Conservation (phyloP, 2,113 vertebrate species). For the Pygoscelis antarcticus region DNA sequence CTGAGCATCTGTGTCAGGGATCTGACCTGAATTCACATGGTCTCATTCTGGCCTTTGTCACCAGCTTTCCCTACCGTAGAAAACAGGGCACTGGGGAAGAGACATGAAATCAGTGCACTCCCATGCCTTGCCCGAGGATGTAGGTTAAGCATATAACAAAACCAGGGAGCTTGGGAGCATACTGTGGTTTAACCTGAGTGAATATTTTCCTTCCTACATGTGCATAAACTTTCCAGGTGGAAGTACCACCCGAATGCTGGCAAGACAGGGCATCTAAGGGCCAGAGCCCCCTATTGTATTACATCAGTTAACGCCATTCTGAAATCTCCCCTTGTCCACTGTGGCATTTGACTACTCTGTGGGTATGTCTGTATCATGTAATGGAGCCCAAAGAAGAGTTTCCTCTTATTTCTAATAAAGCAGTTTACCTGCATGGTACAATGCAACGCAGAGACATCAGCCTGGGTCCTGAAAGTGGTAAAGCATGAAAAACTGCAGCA, state of each 20-base stretch:
- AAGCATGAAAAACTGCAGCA: neutral
- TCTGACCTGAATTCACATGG: neutral
- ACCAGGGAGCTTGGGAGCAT: neutral
- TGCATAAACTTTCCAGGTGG: neutral
- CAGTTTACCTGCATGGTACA: neutral
- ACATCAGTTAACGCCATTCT: neutral
- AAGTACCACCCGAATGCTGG: neutral
- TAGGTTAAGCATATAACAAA: neutral
- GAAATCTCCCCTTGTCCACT: neutral
- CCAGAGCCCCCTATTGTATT: neutral
- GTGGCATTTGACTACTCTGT: neutral
- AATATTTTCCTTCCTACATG: neutral
- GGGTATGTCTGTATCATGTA: fast-evolving
- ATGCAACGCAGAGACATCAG: neutral
- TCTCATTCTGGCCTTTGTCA: neutral
- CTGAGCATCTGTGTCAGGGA: neutral
- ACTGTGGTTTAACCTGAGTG: neutral
- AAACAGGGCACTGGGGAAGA: neutral
- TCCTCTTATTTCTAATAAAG: neutral
- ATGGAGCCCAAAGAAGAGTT: neutral
- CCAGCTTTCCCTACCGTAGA: neutral
- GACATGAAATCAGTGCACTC: neutral
- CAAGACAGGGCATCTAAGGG: neutral
- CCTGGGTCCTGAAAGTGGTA: neutral
- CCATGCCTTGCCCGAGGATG: neutral